These are phyloP conservation scores for Bursaphelenchus okinawaensis DNA, from an alignment of 2,888 invertebrate genomes.

Conservation along the genomic window DNA sequence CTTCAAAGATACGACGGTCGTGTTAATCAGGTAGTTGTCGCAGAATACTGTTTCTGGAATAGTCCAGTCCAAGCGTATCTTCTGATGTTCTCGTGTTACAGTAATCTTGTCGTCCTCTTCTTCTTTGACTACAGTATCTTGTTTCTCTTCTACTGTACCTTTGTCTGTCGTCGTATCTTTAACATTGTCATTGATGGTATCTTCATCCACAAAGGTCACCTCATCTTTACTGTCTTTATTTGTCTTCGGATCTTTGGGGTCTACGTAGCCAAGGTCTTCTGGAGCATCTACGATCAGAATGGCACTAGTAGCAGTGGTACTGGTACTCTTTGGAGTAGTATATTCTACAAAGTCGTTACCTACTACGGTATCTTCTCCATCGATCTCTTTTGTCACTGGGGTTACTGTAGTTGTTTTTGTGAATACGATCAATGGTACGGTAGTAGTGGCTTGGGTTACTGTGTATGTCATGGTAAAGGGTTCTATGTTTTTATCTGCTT, in stretches of 20 bases:
- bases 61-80: constrained; percentile 43
- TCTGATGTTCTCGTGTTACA: not conserved
- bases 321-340: not conserved
- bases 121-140: not conserved
- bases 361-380: not conserved
- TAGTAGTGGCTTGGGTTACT: too few species aligned
- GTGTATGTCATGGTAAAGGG: too few species aligned
- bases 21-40: constrained; percentile 50
- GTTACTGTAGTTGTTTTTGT: too few species aligned
- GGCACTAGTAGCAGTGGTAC: not conserved
- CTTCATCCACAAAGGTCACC: not conserved
- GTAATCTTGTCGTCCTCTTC: not conserved
- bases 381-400: too few species aligned
- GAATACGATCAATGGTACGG: too few species aligned
- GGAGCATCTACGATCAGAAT: not conserved
- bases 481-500: too few species aligned
- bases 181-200: too few species aligned
- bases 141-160: not conserved
- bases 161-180: not conserved
- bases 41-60: constrained; percentile 44
- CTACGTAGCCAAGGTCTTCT: not conserved
- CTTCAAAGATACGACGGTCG: constrained; percentile 35
- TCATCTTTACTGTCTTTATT: not conserved
- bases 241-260: not conserved
- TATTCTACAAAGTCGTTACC: not conserved